phyloP scores from a whole-genome alignment of 2,888 invertebrate genomes.

The Drosophila cognata region DNA sequence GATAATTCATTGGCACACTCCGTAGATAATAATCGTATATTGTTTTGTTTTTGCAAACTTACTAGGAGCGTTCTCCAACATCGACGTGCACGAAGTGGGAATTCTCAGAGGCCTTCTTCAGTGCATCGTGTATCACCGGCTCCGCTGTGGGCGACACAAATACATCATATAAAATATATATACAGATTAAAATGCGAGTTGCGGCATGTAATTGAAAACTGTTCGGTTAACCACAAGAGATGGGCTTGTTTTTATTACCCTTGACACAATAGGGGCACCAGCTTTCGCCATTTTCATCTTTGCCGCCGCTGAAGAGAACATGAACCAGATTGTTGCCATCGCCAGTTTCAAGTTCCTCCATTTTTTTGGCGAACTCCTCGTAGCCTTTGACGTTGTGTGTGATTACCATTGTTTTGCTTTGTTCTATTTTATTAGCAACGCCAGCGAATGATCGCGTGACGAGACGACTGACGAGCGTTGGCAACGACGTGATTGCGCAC shows the following conservation, averaged over 20 bases:
- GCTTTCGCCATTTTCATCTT: constrained; percentile 88
- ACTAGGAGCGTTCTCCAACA: constrained; percentile 92
- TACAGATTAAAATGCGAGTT: neutral
- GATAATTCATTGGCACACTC: neutral
- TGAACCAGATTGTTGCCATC: constrained; percentile 81
- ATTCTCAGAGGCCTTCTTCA: constrained; percentile 87
- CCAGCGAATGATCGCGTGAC: constrained; percentile 62
- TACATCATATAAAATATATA: neutral
- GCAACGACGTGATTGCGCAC: constrained; percentile 61
- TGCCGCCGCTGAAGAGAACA: constrained; percentile 84
- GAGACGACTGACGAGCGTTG: constrained; percentile 35
- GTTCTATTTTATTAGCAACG: constrained; percentile 34
- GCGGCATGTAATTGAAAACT: constrained; percentile 22
- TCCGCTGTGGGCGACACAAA: constrained; percentile 87
- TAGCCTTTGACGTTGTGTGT: constrained; percentile 85
- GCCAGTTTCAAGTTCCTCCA: constrained; percentile 81
- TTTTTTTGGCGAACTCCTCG: constrained; percentile 84
- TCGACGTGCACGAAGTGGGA: constrained; percentile 90
- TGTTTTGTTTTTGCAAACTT: constrained; percentile 84
- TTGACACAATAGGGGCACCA: constrained; percentile 96
- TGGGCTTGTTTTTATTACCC: constrained; percentile 86
- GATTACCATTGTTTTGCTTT: constrained; percentile 82
- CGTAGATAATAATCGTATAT: neutral
- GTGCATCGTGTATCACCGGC: constrained; percentile 90
- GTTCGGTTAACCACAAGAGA: constrained; percentile 19